Evolutionary conservation across 2,113 vertebrate species (phyloP), one percentile per base, ranked within the genome.

Genomic region (Lonchura striata): DNA sequence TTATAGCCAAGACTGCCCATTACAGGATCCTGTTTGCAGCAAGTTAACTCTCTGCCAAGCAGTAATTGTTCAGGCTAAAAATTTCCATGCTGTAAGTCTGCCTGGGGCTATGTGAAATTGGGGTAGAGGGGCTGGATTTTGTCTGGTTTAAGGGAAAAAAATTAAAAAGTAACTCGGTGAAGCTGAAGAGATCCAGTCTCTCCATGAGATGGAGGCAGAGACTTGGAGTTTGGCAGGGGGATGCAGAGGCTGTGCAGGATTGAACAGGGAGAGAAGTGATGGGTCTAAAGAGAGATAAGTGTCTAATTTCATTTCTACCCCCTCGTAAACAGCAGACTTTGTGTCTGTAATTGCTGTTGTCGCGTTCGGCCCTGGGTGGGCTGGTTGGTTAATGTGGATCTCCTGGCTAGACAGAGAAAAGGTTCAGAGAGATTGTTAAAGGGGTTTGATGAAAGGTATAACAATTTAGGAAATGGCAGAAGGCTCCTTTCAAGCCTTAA

Each of bases 151-250:
- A 17, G 44, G 22, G 25, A 49, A 42, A 4, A 4, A 10, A 35
- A 65, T 39, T 39, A 21, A n/a, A 31, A 11, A 7, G 13, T 13
- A 23, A 37, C 13, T 76, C 41, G 31, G 3, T 0, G 0, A 15
- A 89, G 81, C 81, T 95, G 96, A 96, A 97, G 53, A 75, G 92
- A 86, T 91, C 11, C 35, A 49, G 41, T 95, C 91, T 96, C 91
- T 95, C 96, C 95, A 96, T 97, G 88, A 97, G 95, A 91, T 96
- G 96, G 96, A 97, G 91, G 96, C 95, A 96, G 94, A 97, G 96
- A 22, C 95, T 91, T 65, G 94, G 92, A 84, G 74, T 96, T 96
- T 9, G 81, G 83, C 95, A 75, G 69, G 68, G 88, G 91, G 47
- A 77, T 22, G 70, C 2, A 1, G 50, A 82, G 66, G 31, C 42